Evolutionary conservation across 2,797 vertebrate genomes (phyloP), one percentile per base, ranked within the genome.

Genomic region (Melanotaenia nigrans): DNA sequence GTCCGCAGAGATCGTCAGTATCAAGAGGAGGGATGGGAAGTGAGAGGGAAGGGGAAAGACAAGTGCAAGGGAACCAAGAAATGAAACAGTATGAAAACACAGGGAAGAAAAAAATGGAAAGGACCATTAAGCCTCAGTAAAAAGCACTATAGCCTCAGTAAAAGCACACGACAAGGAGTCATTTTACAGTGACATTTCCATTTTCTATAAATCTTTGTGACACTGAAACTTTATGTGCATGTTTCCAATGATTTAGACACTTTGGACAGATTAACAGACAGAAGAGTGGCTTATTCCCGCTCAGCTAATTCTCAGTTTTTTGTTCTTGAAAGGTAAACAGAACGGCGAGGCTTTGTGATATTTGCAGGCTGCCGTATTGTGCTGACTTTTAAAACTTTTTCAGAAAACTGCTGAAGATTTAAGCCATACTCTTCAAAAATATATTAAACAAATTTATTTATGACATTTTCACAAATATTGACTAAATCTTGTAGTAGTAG

Each of bases 1-100:
- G 42, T 81, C 82, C 71, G 68, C 74, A 69, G 72, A 71, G n/a
- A 55, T 30, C 81, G 75, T 71, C 66, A 56, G 69, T 40, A 11
- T 64, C 65, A 83, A 61, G 61, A 75, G 77, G 58, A 73, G 65
- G 60, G 54, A 64, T 24, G 61, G 47, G 62, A 61, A 47, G 30
- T 35, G 22, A 12, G 62, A 36, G 61, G 54, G 30, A 22, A 36
- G 35, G 24, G 36, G 24, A 32, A 11, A 35, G 62, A 67, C 25
- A 53, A 55, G 65, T 24, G 36, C 63, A 67, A 67, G 70, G 81
- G 61, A 70, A 74, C 77, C 71, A 75, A 75, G 70, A 53, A 59
- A 79, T 73, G 47, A 82, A 73, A 77, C 56, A 33, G 53, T 40
- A 42, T 49, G 51, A 68, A 54, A 77, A 83, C 6, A 64, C 22